These are phyloP conservation scores for Hycleus phaleratus DNA, from an alignment of 1,140 invertebrate species.

Conservation along the genomic window DNA sequence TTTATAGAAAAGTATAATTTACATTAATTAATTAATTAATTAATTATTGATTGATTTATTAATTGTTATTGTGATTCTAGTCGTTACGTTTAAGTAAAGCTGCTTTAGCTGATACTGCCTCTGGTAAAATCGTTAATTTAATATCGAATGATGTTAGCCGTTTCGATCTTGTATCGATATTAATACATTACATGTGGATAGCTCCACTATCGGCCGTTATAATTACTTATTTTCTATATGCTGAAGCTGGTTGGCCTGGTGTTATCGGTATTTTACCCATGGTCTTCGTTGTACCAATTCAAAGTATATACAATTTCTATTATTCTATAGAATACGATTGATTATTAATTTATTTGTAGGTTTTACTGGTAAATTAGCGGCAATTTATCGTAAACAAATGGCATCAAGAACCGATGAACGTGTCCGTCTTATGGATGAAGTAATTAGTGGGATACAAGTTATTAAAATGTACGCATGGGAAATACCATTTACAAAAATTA, in stretches of 20 bases:
- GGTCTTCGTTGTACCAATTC: conserved; percentile 63
- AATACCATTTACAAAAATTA: conserved; percentile 56
- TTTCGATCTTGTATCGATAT: conserved; percentile 53
- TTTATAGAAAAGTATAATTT: conserved; percentile 54
- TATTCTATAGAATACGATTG: not conserved
- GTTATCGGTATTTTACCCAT: conserved; percentile 62
- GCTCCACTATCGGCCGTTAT: conserved; percentile 58
- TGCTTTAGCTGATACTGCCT: conserved; percentile 66
- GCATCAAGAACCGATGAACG: conserved; percentile 65
- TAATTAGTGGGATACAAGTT: conserved; percentile 61
- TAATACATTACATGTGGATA: conserved; percentile 56
- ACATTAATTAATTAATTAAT: too few relatives aligned
- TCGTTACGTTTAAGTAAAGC: conserved; percentile 53
- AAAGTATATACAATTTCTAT: conserved; percentile 43
- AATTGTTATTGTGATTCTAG: conserved; percentile 24
- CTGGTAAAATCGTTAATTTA: conserved; percentile 78
- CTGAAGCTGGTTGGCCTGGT: conserved; percentile 54
- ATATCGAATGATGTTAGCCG: conserved; percentile 71
- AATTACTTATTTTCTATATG: conserved; percentile 56
- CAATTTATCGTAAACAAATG: conserved; percentile 54
- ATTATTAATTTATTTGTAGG: conserved; percentile 38
- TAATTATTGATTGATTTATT: not conserved
- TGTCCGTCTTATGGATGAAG: conserved; percentile 71
- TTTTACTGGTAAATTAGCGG: conserved; percentile 59
- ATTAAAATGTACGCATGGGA: conserved; percentile 83